Evolutionary conservation across 2,888 invertebrate genomes (phyloP), one percentile per base, ranked within the genome.

Genomic region (Andrena marginata): DNA sequence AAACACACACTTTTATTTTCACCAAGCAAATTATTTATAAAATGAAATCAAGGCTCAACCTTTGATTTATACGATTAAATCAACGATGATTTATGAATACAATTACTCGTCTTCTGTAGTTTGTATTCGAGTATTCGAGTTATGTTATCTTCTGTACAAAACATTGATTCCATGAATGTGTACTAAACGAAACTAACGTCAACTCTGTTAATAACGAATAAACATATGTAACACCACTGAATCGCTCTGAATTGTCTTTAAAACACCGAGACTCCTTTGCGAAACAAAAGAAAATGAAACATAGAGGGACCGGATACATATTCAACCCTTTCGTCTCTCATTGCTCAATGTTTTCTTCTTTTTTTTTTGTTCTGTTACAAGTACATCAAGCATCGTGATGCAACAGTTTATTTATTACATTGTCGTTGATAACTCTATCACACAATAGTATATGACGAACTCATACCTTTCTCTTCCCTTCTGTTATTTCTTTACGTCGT

Each of bases 361-460:
- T 13, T 42, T 42, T 68, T 26, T 54, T n/a, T n/a, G n/a, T n/a
- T 79, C 29, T 65, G 65, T 79, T 56, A 54, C 68, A 63, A 87
- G 64, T 70, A 88, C 49, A 69, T 81, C 64, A 23, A 74, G 76
- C 84, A 89, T 81, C 87, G 62, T 77, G 86, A 89, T 89, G 87
- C 87, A 91, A 91, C 89, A 91, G 87, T 90, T 92, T 89, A 89
- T 92, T 91, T 91, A 91, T 92, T 92, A 91, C 89, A 86, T 89
- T 89, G 89, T 91, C 89, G 90, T 90, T 84, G 87, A 90, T 90
- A 91, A 85, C 84, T 89, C 89, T 90, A 89, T 90, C 91, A 92
- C 91, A 92, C 89, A 90, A 90, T 91, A 91, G 85, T 90, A 88
- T 80, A 89, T 87, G 81, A 73, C 85, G 86, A 80, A 77, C 85